Evolutionary conservation across 2,797 vertebrate genomes (phyloP), one percentile per base, ranked within the genome.

Genomic region (Ataeniobius toweri): DNA sequence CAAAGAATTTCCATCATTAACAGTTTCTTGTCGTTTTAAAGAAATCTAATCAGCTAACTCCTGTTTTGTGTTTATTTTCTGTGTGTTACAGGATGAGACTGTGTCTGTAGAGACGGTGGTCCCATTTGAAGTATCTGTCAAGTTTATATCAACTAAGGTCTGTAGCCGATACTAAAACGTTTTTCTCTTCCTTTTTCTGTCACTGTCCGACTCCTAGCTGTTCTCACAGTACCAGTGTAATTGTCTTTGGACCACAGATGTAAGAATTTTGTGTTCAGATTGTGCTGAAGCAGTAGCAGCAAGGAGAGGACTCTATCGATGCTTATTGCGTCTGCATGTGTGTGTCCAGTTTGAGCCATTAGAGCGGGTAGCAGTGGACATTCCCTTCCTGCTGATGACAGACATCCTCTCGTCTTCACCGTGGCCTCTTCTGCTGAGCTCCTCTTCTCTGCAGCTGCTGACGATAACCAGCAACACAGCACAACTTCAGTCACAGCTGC

Each of bases 121-220:
- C 86, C 97, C 97, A 3, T 98, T 98, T 85, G 97, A 98, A 20
- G 96, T 97, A 71, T 95, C 96, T 0, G 93, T 96, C 78, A 97
- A 96, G 89, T 93, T 93, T 75, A 82, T 93, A 1, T 94, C 93
- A 48, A 96, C 95, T 36, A 99, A 99, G 96, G 98, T 99, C 84
- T 0, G 95, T n/a, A 20, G 26, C 65, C 26, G 36, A 44, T 20
- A 26, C 0, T 26, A 39, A 59, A n/a, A 59, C 6, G n/a, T 59
- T 59, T 59, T 59, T 10, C 44, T 44, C 9, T 1, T 44, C 44
- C 44, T 71, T 18, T 71, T 70, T 9, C 31, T 51, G 3, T n/a
- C 16, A 36, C 28, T 1, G 22, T 31, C 46, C 8, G 28, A 9
- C 4, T 31, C 22, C 6, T 13, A 28, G 14, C 26, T 71, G 16